Evolutionary conservation across 2,113 vertebrate genomes (phyloP).

Genomic region (Columbina picui): DNA sequence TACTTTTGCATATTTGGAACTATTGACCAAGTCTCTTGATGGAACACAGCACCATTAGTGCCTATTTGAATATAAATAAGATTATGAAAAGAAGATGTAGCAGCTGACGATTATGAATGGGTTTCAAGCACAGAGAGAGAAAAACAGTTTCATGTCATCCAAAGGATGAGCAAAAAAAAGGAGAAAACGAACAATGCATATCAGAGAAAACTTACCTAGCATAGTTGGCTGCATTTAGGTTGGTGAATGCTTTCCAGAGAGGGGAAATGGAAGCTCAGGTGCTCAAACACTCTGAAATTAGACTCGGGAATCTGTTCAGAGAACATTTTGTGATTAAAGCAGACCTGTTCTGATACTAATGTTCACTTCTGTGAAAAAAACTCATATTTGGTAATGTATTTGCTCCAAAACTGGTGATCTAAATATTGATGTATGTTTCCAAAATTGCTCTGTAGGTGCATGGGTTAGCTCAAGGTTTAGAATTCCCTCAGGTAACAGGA

Average conservation of each 20-base stretch:
- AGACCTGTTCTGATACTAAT: background rate
- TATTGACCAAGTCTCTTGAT: background rate
- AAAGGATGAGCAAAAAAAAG: background rate
- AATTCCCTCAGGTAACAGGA: background rate
- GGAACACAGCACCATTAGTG: background rate
- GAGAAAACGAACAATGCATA: background rate
- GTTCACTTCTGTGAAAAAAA: slow-evolving; percentile 5
- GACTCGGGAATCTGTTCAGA: slow-evolving; percentile 4
- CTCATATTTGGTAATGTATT: background rate
- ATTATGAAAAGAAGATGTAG: background rate
- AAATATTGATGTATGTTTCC: background rate
- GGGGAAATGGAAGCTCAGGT: slow-evolving; percentile 37
- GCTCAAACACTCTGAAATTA: slow-evolving; percentile 44
- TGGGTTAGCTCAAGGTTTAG: background rate
- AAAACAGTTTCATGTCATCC: background rate
- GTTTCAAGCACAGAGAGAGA: background rate
- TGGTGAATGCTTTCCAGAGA: background rate
- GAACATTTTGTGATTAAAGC: slow-evolving; percentile 2
- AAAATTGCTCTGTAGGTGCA: background rate
- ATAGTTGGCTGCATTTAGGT: background rate
- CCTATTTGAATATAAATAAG: slow-evolving; percentile 24
- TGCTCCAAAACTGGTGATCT: background rate
- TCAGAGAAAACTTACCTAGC: background rate
- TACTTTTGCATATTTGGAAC: background rate
- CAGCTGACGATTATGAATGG: background rate